Percentiles rank a stretch among this genome's conserved stretches.
These are phyloP conservation scores for Cotesia typhae DNA, from an alignment of 1,140 invertebrate genomes.

Conservation along the genomic window DNA sequence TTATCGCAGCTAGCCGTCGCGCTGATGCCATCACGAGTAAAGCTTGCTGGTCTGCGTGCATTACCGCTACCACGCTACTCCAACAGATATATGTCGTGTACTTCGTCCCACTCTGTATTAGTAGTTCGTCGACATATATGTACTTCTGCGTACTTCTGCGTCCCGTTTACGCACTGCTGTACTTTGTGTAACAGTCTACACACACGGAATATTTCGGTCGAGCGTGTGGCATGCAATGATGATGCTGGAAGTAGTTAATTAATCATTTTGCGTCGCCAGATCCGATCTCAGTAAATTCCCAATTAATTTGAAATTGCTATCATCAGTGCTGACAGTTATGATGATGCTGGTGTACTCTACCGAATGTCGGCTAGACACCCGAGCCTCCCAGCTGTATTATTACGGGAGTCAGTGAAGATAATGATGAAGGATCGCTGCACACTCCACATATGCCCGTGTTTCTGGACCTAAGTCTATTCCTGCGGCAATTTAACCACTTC, in stretches of 20 bases:
- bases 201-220: not conserved
- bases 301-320: slow-evolving; percentile 56
- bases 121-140: not conserved
- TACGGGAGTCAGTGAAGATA: not conserved
- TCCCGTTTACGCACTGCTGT: too few species aligned
- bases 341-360: slow-evolving; percentile 5
- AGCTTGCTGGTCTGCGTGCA: not conserved
- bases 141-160: not conserved
- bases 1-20: slow-evolving; percentile 40
- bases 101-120: too few species aligned
- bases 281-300: slow-evolving; percentile 52
- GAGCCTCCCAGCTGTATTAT: not conserved
- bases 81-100: not conserved
- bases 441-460: not conserved
- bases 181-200: not conserved
- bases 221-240: not conserved
- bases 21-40: slow-evolving; percentile 29
- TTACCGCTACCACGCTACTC: not conserved
- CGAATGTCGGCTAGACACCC: too few species aligned
- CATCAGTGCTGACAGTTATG: slow-evolving; percentile 43
- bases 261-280: slow-evolving; percentile 48
- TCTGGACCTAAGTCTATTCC: not conserved
- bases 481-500: not conserved
- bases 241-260: slow-evolving; percentile 37
- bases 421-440: slow-evolving; percentile 6